Percentiles rank a stretch among this genome's conserved stretches.
phyloP scores from a whole-genome alignment of 1,140 invertebrate genomes.

The Hestina assimilis region DNA sequence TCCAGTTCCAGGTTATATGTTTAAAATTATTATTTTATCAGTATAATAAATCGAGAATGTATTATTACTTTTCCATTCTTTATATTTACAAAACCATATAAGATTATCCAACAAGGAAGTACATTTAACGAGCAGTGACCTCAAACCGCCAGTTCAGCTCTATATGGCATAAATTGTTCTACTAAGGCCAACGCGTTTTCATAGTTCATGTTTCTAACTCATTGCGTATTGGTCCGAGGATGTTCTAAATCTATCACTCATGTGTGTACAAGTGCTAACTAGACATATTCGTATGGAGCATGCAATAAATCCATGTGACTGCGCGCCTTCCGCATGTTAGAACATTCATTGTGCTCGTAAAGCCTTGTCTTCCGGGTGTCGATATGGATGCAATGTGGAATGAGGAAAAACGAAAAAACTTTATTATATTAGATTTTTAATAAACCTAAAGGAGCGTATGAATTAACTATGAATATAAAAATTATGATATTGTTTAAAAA shows the following conservation, averaged over 20 bases:
- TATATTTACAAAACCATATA: neutral
- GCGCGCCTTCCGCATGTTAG: slow-evolving; percentile 43
- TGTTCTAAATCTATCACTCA: slow-evolving; percentile 20
- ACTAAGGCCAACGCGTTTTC: slow-evolving; percentile 40
- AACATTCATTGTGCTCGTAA: slow-evolving; percentile 33
- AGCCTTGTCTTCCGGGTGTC: slow-evolving; percentile 39
- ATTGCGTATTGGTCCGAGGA: slow-evolving; percentile 4
- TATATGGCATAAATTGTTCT: slow-evolving; percentile 48
- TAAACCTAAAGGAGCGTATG: neutral
- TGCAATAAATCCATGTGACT: slow-evolving; percentile 31
- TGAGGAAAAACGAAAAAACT: slow-evolving; percentile 21
- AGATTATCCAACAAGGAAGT: slow-evolving; percentile 39
- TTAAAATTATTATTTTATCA: too few relatives aligned
- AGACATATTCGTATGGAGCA: slow-evolving; percentile 14
- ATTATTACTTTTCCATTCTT: neutral
- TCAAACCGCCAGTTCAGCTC: slow-evolving; percentile 31
- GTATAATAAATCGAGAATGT: too few relatives aligned
- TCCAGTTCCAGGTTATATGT: too few relatives aligned
- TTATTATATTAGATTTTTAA: slow-evolving; percentile 9
- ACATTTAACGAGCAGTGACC: slow-evolving; percentile 38
- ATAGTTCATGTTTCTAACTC: slow-evolving; percentile 22
- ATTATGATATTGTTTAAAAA: neutral
- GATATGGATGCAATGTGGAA: slow-evolving; percentile 29
- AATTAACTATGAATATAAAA: neutral
- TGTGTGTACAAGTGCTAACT: slow-evolving; percentile 8